phyloP scores from a whole-genome alignment of 2,888 invertebrate genomes.

The Synanthedon formicaeformis region DNA sequence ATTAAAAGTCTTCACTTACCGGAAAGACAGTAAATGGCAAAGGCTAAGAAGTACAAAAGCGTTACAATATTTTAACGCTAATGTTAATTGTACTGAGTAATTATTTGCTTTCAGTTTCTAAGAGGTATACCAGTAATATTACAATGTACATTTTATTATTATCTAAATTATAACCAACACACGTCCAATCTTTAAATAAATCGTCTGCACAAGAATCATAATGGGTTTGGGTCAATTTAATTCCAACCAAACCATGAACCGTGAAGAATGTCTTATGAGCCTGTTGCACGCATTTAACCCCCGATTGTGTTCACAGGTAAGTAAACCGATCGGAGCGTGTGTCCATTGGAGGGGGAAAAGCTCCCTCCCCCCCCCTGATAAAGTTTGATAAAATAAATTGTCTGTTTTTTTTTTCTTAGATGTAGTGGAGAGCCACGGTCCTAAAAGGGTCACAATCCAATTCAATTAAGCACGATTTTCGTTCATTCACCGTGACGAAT shows the following conservation, averaged over 20 bases:
- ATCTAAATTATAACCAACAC: too few species aligned
- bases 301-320: conserved; percentile 7
- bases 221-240: conserved; percentile 20
- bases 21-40: too few species aligned
- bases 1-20: too few species aligned
- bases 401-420: conserved; percentile 6
- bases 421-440: conserved; percentile 8
- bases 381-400: conserved; percentile 9
- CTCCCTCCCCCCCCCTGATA: too few species aligned
- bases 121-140: too few species aligned
- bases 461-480: conserved; percentile 30
- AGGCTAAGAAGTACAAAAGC: too few species aligned
- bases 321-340: conserved; percentile 5
- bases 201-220: background rate
- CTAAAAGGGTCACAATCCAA: conserved; percentile 16
- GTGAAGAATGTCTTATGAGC: conserved; percentile 15
- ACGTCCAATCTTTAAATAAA: too few species aligned
- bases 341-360: background rate
- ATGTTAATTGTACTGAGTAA: too few species aligned
- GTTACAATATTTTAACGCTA: too few species aligned
- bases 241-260: conserved; percentile 12
- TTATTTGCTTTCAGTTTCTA: too few species aligned
- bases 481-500: conserved; percentile 12
- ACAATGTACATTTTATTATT: too few species aligned
- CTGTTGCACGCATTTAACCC: conserved; percentile 16